Conservation (phyloP, 30 jellyfish, hydroid and myxozoan species). For the Hydractinia symbiolongicarpus region DNA sequence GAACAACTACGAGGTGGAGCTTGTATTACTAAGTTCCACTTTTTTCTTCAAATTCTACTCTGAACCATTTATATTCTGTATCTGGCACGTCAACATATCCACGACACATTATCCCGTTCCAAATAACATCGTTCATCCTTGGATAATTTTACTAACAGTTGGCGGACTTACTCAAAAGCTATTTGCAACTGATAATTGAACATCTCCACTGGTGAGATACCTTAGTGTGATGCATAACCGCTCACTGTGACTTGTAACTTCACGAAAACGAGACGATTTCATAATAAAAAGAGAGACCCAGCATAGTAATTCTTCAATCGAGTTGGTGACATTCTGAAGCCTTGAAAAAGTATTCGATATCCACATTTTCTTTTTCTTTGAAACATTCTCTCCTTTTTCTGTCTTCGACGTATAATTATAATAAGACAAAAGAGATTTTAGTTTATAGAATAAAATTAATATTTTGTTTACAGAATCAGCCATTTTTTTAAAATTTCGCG, state of each 20-base stretch:
- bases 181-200: slow-evolving; percentile 31
- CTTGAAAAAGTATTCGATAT: neutral
- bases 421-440: slow-evolving; percentile 1
- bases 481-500: neutral
- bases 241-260: neutral
- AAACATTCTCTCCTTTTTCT: neutral
- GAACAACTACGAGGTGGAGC: slow-evolving; percentile 60
- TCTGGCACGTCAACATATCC: slow-evolving; percentile 27
- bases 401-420: neutral
- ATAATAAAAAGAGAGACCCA: slow-evolving; percentile 2
- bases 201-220: slow-evolving; percentile 36
- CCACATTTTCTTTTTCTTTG: slow-evolving; percentile 24
- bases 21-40: slow-evolving; percentile 51
- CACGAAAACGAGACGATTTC: slow-evolving; percentile 2
- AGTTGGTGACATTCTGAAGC: too few species aligned
- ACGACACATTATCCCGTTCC: slow-evolving; percentile 3
- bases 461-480: neutral
- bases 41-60: slow-evolving; percentile 25
- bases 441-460: neutral
- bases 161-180: slow-evolving; percentile 48
- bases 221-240: slow-evolving; percentile 22
- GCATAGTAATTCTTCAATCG: slow-evolving; percentile 19
- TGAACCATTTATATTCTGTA: slow-evolving; percentile 27
- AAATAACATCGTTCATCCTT: slow-evolving; percentile 42
- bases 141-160: slow-evolving; percentile 36